Evolutionary conservation across 2,888 invertebrate species (phyloP).

Genomic region (Hartigia nigra): DNA sequence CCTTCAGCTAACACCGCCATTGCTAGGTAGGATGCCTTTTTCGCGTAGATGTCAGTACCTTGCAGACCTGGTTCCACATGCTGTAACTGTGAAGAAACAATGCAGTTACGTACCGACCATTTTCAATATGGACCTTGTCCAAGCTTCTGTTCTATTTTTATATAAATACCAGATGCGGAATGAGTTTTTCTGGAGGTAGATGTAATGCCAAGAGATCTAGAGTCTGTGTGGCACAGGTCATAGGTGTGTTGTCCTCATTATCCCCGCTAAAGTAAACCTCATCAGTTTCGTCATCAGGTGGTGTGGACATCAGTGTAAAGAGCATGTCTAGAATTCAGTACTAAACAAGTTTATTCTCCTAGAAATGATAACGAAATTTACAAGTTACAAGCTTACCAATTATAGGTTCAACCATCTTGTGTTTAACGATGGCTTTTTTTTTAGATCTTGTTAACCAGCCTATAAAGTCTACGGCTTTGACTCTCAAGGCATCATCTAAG

Average conservation of each 20-base stretch:
- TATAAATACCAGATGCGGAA: conserved; percentile 74
- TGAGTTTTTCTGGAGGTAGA: conserved; percentile 80
- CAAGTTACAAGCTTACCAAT: conserved; percentile 41
- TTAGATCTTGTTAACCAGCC: conserved; percentile 76
- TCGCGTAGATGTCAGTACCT: conserved; percentile 71
- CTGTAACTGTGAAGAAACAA: conserved; percentile 61
- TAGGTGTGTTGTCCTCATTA: conserved; percentile 73
- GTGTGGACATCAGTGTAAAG: conserved; percentile 76
- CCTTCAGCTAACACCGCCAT: conserved; percentile 83
- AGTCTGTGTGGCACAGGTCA: conserved; percentile 79
- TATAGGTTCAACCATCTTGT: conserved; percentile 76
- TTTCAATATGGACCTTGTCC: neutral
- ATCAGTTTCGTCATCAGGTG: conserved; percentile 72
- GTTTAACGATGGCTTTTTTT: conserved; percentile 78
- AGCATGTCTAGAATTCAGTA: conserved; percentile 70
- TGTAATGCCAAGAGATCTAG: conserved; percentile 79
- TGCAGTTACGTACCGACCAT: neutral
- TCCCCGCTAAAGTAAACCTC: conserved; percentile 76
- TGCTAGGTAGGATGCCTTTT: conserved; percentile 79
- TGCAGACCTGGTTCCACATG: conserved; percentile 75
- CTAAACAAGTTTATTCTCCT: neutral
- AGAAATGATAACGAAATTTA: conserved; percentile 6
- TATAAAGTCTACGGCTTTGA: conserved; percentile 76
- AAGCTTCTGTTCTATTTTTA: neutral
- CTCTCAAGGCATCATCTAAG: conserved; percentile 72